Conservation (phyloP, 2,797 vertebrate species). For the Xerus rutilus region DNA sequence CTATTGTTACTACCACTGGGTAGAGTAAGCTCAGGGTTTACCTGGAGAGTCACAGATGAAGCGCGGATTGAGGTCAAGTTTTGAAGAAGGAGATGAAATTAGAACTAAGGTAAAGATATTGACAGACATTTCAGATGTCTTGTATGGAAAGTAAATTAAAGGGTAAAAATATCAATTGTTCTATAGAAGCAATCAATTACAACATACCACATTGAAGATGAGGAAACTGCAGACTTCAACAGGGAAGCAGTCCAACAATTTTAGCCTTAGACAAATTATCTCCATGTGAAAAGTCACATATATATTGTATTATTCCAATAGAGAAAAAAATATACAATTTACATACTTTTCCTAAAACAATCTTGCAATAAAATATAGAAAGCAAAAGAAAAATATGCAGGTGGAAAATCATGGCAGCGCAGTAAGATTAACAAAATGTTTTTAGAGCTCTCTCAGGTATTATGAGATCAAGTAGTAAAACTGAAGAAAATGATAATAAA, state of each 20-base stretch:
- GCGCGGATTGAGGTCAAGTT: background rate
- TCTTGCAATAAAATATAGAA: background rate
- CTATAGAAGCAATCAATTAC: background rate
- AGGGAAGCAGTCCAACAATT: background rate
- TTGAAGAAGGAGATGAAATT: background rate
- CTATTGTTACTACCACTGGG: background rate
- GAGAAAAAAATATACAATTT: background rate
- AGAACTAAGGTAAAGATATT: background rate
- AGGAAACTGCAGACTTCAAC: background rate
- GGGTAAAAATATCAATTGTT: background rate
- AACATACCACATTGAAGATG: background rate
- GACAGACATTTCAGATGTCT: background rate
- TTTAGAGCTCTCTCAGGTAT: background rate
- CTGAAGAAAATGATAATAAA: background rate
- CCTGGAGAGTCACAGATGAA: background rate
- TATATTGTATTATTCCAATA: background rate
- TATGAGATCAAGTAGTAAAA: background rate
- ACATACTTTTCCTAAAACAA: background rate
- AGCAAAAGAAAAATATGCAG: background rate
- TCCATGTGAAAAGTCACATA: background rate
- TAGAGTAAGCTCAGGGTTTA: background rate
- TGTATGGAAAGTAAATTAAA: background rate
- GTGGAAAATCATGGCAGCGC: background rate
- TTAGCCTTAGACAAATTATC: background rate
- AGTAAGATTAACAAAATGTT: background rate